These are phyloP conservation scores for Chloropsis hardwickii DNA, from an alignment of 2,113 vertebrate genomes.

Conservation along the genomic window DNA sequence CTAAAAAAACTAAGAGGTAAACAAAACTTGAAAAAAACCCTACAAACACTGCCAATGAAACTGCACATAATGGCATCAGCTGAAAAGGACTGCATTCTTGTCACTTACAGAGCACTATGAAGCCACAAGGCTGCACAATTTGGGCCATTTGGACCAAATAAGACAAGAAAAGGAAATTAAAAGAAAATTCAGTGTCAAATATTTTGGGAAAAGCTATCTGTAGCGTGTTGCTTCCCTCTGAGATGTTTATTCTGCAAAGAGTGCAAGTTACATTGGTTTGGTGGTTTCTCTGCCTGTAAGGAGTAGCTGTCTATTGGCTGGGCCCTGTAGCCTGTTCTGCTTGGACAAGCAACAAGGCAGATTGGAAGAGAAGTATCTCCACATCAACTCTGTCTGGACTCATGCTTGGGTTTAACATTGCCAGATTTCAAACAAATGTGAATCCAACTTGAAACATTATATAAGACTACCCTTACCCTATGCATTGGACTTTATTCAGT, in stretches of 20 bases:
- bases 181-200: background rate
- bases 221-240: background rate
- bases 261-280: background rate
- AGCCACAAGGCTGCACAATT: background rate
- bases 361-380: background rate
- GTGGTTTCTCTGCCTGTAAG: background rate
- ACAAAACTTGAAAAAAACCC: background rate
- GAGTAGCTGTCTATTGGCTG: background rate
- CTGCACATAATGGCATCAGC: background rate
- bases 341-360: background rate
- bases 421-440: background rate
- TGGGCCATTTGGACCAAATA: background rate
- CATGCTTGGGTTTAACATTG: background rate
- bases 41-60: background rate
- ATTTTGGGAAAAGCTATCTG: background rate
- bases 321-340: background rate
- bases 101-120: background rate
- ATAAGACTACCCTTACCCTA: background rate
- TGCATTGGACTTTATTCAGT: background rate
- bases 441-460: background rate
- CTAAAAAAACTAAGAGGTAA: background rate
- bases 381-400: background rate
- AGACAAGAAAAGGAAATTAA: rapidly evolving
- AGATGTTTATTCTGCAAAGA: background rate
- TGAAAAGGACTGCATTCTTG: background rate